A percentile compares a stretch with the other conserved stretches of the same genome.
Conservation (phyloP, 2,113 vertebrate species). For the Otus sunia region DNA sequence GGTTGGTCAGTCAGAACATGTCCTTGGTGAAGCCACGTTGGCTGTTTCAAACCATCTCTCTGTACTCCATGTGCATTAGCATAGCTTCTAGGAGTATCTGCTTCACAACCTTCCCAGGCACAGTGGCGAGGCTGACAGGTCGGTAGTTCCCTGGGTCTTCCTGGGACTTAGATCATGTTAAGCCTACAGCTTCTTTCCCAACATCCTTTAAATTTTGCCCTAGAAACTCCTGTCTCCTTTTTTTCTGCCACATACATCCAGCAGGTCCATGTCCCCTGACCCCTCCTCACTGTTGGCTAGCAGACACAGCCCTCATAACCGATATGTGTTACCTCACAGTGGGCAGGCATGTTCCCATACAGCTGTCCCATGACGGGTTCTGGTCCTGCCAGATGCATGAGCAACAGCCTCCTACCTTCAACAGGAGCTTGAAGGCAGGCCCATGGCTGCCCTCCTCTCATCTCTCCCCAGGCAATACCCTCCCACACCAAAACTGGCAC, state of each 20-base stretch:
- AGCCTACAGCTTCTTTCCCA: not conserved
- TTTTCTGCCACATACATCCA: not conserved
- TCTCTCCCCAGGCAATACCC: not conserved
- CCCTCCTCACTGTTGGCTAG: not conserved
- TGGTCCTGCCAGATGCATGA: not conserved
- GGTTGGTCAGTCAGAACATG: not conserved
- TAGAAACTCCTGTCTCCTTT: not conserved
- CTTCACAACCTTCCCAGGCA: not conserved
- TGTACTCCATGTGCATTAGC: not conserved
- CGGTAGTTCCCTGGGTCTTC: not conserved
- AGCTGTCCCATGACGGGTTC: not conserved
- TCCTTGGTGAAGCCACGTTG: not conserved
- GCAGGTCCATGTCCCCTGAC: not conserved
- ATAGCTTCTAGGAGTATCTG: not conserved
- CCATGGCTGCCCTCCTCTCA: not conserved
- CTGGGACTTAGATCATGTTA: not conserved
- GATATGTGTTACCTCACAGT: not conserved
- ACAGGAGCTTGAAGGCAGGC: rapidly evolving
- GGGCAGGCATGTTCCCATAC: rapidly evolving
- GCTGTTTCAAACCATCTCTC: not conserved
- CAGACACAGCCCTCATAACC: rapidly evolving
- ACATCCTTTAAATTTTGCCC: not conserved
- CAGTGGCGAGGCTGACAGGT: not conserved
- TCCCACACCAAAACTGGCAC: not conserved
- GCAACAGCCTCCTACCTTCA: not conserved